phyloP scores from a whole-genome alignment of 1,140 invertebrate genomes.

The Apis laboriosa region DNA sequence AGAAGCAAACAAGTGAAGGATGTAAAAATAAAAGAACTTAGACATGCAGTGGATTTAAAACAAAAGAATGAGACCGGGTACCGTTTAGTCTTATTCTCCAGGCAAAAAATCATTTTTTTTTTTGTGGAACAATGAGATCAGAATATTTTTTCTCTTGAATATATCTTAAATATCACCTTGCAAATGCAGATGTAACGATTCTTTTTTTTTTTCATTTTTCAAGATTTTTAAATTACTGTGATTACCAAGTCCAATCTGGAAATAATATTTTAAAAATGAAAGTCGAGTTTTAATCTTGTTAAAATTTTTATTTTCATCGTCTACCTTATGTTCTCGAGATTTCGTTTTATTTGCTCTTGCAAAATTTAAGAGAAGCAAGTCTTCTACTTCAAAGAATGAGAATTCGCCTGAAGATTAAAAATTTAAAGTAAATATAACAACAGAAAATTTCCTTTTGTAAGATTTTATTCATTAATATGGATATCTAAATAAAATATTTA shows the following conservation, averaged over 20 bases:
- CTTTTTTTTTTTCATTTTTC: neutral
- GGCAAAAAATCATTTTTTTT: neutral
- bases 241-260: neutral
- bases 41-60: neutral
- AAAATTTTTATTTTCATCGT: neutral
- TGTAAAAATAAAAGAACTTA: neutral
- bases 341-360: neutral
- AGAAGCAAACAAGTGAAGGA: neutral
- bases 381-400: neutral
- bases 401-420: neutral
- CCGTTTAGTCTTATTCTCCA: neutral
- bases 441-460: neutral
- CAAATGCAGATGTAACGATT: neutral
- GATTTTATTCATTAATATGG: no score
- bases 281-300: neutral
- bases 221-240: neutral
- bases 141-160: neutral
- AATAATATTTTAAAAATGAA: neutral
- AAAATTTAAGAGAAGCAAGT: neutral
- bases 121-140: neutral
- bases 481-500: no score
- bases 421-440: neutral
- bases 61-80: neutral
- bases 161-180: neutral
- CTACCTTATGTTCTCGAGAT: neutral